These are phyloP conservation scores for Tychaedon coryphoeus DNA, from an alignment of 2,113 vertebrate species.

Conservation along the genomic window DNA sequence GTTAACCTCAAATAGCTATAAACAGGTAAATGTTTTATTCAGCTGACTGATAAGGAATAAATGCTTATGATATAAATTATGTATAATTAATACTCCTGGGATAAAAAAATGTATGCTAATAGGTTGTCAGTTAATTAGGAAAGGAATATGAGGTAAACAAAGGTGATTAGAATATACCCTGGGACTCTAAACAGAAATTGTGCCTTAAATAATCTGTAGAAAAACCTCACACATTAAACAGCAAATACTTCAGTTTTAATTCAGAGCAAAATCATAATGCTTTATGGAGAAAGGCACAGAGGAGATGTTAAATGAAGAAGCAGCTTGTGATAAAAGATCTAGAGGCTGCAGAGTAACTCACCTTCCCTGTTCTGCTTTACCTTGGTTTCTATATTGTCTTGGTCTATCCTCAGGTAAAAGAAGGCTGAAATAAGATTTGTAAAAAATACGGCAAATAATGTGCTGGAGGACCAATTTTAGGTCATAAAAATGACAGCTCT, in stretches of 20 bases:
- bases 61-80: constrained; percentile 84
- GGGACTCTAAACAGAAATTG: constrained; percentile 81
- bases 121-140: constrained; percentile 84
- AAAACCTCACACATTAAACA: constrained; percentile 38
- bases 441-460: neutral
- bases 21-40: constrained; percentile 85
- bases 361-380: neutral
- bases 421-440: neutral
- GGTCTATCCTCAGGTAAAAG: neutral
- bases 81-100: constrained; percentile 84
- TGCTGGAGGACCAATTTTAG: neutral
- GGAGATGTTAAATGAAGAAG: constrained; percentile 7
- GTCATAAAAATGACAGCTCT: neutral
- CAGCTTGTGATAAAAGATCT: neutral
- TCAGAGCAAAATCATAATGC: constrained; percentile 16
- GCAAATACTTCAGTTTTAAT: constrained; percentile 61
- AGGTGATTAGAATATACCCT: constrained; percentile 81
- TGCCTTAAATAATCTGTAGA: constrained; percentile 77
- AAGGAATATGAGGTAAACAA: constrained; percentile 83
- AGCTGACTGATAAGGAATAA: constrained; percentile 79
- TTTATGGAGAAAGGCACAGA: constrained; percentile 29
- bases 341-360: neutral
- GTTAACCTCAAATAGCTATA: constrained; percentile 81
- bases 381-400: neutral
- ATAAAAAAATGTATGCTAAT: constrained; percentile 80